Conservation (phyloP, 2,797 vertebrate species). For the Melanotaenia maccullochi region DNA sequence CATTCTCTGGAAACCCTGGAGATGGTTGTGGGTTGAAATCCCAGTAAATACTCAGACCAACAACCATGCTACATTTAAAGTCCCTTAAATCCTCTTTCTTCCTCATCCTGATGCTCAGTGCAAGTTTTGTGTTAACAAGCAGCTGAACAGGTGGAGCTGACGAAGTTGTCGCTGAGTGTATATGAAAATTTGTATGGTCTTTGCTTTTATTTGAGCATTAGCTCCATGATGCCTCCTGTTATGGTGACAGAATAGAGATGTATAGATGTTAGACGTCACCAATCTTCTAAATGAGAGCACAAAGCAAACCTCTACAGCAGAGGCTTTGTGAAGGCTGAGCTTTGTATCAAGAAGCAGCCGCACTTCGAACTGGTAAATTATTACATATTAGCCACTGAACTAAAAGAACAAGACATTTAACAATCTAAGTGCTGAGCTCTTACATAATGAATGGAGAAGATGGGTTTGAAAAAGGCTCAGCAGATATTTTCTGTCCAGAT, state of each 20-base stretch:
- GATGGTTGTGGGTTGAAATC: no score
- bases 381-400: constrained; percentile 41
- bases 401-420: constrained; percentile 37
- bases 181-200: not conserved
- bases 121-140: not conserved
- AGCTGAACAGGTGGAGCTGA: no score
- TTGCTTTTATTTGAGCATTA: not conserved
- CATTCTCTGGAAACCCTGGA: no score
- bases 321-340: constrained; percentile 2
- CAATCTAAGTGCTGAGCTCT: constrained; percentile 45
- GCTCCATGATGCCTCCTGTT: not conserved
- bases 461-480: constrained; percentile 28
- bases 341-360: constrained; percentile 11
- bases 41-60: not conserved
- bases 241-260: not conserved
- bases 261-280: not conserved
- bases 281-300: constrained; percentile 5
- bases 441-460: constrained; percentile 57
- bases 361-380: constrained; percentile 41
- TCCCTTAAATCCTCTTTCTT: not conserved
- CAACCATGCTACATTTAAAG: not conserved
- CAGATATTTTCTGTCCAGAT: constrained; percentile 43
- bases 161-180: no score
- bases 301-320: not conserved
- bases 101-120: not conserved